Conservation (phyloP, 2,113 vertebrate species). For the Halichoeres trimaculatus region DNA sequence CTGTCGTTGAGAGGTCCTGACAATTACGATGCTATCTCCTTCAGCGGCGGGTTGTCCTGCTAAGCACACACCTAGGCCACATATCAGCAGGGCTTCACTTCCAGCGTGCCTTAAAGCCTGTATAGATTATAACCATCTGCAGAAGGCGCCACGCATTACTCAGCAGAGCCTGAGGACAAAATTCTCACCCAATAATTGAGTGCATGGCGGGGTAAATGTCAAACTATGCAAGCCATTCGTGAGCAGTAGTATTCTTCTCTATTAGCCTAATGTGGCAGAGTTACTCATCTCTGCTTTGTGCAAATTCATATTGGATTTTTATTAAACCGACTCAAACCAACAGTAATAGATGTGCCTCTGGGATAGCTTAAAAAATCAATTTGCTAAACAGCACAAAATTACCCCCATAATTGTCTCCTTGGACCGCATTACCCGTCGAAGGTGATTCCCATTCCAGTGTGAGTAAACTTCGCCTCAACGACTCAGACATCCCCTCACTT, state of each 20-base stretch:
- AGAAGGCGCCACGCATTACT: conserved; percentile 55
- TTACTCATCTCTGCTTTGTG: conserved; percentile 74
- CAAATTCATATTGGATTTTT: conserved; percentile 82
- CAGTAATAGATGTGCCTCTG: conserved; percentile 78
- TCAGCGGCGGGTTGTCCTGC: conserved; percentile 28
- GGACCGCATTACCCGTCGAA: conserved; percentile 69
- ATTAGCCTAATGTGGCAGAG: conserved; percentile 76
- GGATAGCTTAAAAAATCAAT: conserved; percentile 83
- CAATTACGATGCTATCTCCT: conserved; percentile 68
- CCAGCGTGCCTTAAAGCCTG: conserved; percentile 52
- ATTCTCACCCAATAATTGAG: conserved; percentile 69
- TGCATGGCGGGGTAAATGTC: conserved; percentile 73
- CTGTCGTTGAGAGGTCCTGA: conserved; percentile 28
- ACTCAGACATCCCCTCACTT: conserved; percentile 18
- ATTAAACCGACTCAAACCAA: conserved; percentile 76
- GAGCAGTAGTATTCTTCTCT: conserved; percentile 69
- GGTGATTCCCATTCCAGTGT: conserved; percentile 66
- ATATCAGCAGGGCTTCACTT: conserved; percentile 43
- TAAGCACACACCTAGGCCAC: conserved; percentile 50
- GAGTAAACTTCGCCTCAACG: conserved; percentile 63
- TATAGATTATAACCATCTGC: conserved; percentile 66
- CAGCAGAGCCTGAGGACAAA: conserved; percentile 61
- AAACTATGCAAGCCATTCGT: conserved; percentile 64
- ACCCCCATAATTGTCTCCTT: conserved; percentile 74
- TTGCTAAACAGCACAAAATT: conserved; percentile 80